These are phyloP conservation scores for Cygnus atratus DNA, from an alignment of 2,113 vertebrate genomes.

Conservation along the genomic window DNA sequence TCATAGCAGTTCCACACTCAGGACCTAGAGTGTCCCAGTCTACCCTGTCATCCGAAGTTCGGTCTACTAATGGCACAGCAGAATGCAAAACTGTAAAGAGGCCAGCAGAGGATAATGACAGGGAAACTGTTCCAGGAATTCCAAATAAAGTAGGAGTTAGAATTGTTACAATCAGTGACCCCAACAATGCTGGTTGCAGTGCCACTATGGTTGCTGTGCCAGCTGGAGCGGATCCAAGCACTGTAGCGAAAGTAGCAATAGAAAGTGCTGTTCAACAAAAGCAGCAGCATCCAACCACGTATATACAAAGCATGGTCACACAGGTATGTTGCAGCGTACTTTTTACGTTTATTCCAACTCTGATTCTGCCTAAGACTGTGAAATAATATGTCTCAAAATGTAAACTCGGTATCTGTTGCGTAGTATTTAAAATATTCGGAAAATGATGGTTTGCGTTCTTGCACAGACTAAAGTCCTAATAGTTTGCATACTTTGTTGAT, in stretches of 20 bases:
- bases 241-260: conserved; percentile 99
- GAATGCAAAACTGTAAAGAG: conserved; percentile 93
- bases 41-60: conserved; percentile 78
- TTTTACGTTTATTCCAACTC: conserved; percentile 16
- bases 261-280: conserved; percentile 97
- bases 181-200: conserved; percentile 96
- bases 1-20: conserved; percentile 81
- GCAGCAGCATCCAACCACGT: conserved; percentile 86
- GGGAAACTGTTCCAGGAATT: conserved; percentile 87
- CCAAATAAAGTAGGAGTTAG: conserved; percentile 98
- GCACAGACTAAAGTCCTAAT: not conserved
- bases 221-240: conserved; percentile 96
- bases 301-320: conserved; percentile 82
- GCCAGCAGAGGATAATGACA: conserved; percentile 89
- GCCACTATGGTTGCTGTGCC: conserved; percentile 99
- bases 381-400: not conserved
- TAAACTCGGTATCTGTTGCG: not conserved
- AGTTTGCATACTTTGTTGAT: not conserved
- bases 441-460: not conserved
- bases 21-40: conserved; percentile 80
- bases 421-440: not conserved
- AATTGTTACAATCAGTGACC: conserved; percentile 99
- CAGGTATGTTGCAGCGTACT: conserved; percentile 83
- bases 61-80: conserved; percentile 88
- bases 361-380: conserved; percentile 22